Conservation (phyloP, 2,113 vertebrate species). For the Cervus canadensis region DNA sequence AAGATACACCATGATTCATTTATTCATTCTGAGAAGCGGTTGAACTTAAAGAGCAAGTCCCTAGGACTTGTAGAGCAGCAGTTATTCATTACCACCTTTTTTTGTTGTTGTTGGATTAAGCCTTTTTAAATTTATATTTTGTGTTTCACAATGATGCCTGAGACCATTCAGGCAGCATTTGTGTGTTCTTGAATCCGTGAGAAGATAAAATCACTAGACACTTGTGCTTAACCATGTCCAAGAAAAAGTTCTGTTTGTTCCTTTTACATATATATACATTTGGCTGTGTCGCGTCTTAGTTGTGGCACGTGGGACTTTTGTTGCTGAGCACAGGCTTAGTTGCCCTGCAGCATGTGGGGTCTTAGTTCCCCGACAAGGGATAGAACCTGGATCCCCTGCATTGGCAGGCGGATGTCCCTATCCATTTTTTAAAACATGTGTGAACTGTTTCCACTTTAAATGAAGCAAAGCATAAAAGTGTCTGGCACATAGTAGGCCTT, state of each 20-base stretch:
- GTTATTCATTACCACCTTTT: neutral
- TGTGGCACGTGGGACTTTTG: neutral
- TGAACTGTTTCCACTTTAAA: neutral
- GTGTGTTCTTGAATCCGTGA: neutral
- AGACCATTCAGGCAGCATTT: neutral
- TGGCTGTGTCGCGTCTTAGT: neutral
- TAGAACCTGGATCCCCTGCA: neutral
- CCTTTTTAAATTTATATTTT: neutral
- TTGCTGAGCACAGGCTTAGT: neutral
- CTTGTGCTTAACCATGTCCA: neutral
- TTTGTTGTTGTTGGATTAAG: slow-evolving; percentile 17
- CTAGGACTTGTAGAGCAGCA: neutral
- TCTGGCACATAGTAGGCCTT: neutral
- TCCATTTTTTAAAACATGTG: neutral
- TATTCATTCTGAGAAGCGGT: slow-evolving; percentile 20
- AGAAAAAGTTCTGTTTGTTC: neutral
- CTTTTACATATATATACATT: neutral
- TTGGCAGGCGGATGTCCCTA: neutral
- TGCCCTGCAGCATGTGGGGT: neutral
- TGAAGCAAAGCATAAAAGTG: neutral
- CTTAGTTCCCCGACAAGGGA: neutral
- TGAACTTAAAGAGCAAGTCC: neutral
- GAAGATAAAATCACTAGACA: neutral
- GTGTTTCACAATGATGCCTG: neutral
- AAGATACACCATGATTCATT: slow-evolving; percentile 29